Percentiles rank a stretch among this genome's conserved stretches.
These are phyloP conservation scores for Synaphobranchus kaupii DNA, from an alignment of 2,797 vertebrate species.

Conservation along the genomic window DNA sequence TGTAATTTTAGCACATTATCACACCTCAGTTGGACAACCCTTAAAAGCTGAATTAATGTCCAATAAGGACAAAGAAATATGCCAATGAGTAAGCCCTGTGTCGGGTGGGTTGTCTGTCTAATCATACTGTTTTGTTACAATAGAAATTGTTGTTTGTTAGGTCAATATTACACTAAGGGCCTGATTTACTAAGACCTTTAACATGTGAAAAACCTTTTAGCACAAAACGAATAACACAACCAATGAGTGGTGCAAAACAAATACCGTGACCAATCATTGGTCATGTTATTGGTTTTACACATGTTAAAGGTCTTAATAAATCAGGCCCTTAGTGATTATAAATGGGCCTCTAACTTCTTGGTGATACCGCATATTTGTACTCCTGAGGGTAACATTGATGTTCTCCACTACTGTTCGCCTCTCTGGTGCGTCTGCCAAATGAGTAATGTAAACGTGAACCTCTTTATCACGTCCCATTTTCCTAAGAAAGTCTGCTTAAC, in stretches of 20 bases:
- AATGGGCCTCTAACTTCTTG: not conserved
- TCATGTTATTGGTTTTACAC: too few species aligned
- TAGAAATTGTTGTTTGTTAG: not conserved
- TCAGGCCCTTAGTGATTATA: not conserved
- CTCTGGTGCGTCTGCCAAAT: not conserved
- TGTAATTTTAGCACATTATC: not conserved
- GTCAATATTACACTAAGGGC: not conserved
- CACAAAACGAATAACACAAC: too few species aligned
- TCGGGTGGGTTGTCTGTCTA: not conserved
- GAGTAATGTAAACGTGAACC: not conserved
- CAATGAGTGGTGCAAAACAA: too few species aligned
- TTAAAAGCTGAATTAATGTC: not conserved
- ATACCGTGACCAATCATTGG: too few species aligned
- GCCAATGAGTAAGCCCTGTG: not conserved
- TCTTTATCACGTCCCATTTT: not conserved
- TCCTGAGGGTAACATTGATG: not conserved
- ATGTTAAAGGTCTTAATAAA: too few species aligned
- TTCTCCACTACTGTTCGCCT: not conserved
- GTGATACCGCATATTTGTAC: not conserved
- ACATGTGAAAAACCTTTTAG: too few species aligned
- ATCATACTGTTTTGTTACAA: not conserved
- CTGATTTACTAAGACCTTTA: too few species aligned
- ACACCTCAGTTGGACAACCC: not conserved
- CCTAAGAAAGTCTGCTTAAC: not conserved
- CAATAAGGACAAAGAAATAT: not conserved